A percentile compares a stretch with the other conserved stretches of the same genome.
Evolutionary conservation across 2,113 vertebrate species (phyloP).

Genomic region (Cyprinodon brontotheroides): DNA sequence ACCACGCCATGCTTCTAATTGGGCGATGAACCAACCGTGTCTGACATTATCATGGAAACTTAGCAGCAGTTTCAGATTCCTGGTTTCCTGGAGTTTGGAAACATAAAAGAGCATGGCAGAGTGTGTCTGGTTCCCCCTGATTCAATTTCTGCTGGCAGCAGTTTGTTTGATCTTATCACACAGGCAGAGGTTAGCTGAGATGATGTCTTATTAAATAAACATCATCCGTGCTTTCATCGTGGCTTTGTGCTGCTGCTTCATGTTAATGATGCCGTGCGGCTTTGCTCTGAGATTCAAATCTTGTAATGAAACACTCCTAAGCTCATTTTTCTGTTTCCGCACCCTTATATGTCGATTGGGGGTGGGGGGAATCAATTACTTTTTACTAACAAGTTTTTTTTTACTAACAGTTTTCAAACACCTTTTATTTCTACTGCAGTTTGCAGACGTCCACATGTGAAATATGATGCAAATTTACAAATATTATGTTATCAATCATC

Average conservation of each 20-base stretch:
- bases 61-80: neutral
- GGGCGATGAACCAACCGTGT: neutral
- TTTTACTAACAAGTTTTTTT: too few species aligned
- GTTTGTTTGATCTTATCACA: conserved; percentile 7
- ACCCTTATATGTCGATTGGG: neutral
- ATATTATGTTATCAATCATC: too few species aligned
- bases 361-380: too few species aligned
- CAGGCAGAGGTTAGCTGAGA: conserved; percentile 7
- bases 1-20: neutral
- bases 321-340: neutral
- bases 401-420: too few species aligned
- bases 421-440: neutral
- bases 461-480: too few species aligned
- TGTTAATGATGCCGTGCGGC: neutral
- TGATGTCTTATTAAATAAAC: neutral
- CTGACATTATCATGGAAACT: neutral
- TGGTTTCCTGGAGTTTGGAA: neutral
- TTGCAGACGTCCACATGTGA: too few species aligned
- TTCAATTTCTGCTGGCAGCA: conserved; percentile 9
- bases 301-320: neutral
- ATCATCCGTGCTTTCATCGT: neutral
- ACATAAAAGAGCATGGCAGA: neutral
- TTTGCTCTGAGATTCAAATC: neutral
- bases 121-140: neutral
- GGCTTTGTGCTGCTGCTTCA: conserved; percentile 2